Evolutionary conservation across 2,113 vertebrate species (phyloP), one percentile per base, ranked within the genome.

Genomic region (Myiagra hebetior): DNA sequence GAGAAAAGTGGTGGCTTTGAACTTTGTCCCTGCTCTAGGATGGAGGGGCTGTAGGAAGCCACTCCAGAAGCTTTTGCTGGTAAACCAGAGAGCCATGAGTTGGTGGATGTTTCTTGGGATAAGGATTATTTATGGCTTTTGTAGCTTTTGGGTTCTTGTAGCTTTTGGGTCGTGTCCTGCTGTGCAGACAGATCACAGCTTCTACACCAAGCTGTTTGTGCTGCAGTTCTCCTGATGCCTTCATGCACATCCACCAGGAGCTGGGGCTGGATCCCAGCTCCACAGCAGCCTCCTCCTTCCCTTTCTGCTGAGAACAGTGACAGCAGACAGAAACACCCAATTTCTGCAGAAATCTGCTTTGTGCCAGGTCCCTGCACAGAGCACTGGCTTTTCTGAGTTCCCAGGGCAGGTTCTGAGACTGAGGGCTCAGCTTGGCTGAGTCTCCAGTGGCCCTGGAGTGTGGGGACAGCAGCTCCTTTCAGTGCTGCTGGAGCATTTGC

Each of bases 381-480:
- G 44, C 13, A 1, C 27, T 73, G 42, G 59, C 3, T 57, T 74
- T 70, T 44, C 79, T 84, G 27, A 64, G 82, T 39, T 59, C 0
- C 63, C 63, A 69, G 78, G 55, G 74, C 67, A 80, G 63, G 37
- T 73, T 42, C 60, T 67, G 95, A 85, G 87, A 65, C 44, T 1
- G 2, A 44, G 62, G 67, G n/a, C 35, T 87, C 82, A 49, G 57
- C 68, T 77, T 88, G 77, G 82, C 44, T 0, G 1, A 2, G 10
- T 86, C 68, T 77, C 8, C 62, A 30, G 74, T 69, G 69, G 27
- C 62, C 65, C 62, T 55, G 74, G 18, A 4, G 30, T 0, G 1
- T 39, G 35, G 41, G 87, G n/a, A 92, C 92, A 93, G 96, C 84
- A 13, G 8, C 67, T 83, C 46, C 73, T 60, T 95, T 97, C 91